Percentiles rank a stretch among this genome's conserved stretches.
Evolutionary conservation across 2,113 vertebrate species (phyloP).

Genomic region (Guaruba guarouba): DNA sequence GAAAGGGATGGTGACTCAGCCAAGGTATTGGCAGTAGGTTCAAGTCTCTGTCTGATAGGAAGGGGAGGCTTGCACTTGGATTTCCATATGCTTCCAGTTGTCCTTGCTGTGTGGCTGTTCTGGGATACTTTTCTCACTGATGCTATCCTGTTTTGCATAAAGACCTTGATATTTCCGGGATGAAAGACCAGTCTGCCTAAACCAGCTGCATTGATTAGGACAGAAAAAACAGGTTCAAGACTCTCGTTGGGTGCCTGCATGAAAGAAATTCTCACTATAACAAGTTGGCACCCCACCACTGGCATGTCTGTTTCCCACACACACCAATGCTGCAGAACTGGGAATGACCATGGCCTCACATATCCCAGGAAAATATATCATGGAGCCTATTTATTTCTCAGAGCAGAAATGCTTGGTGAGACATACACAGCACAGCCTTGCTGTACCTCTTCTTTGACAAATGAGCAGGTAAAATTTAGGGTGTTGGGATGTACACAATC

Average conservation of each 20-base stretch:
- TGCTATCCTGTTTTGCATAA: background rate
- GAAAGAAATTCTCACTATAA: background rate
- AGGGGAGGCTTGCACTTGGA: background rate
- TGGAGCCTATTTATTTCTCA: background rate
- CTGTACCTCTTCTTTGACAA: background rate
- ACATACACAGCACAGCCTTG: background rate
- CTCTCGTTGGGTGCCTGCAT: background rate
- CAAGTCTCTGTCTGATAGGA: background rate
- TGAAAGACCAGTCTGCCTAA: conserved; percentile 37
- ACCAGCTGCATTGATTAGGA: conserved; percentile 25
- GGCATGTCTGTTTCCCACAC: background rate
- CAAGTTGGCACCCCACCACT: background rate
- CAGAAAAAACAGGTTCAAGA: conserved; percentile 53
- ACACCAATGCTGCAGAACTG: background rate
- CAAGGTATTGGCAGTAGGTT: background rate
- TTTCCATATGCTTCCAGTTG: conserved; percentile 7
- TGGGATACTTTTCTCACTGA: background rate
- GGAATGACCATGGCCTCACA: background rate
- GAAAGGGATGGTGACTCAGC: conserved; percentile 1
- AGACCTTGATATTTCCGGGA: conserved; percentile 7
- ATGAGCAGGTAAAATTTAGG: background rate
- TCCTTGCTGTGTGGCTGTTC: background rate
- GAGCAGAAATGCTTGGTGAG: background rate
- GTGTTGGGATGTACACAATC: background rate
- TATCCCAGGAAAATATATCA: background rate